Percentiles rank a stretch among this genome's conserved stretches.
Conservation (phyloP, 2,888 invertebrate genomes). For the Chalcis sispes region DNA sequence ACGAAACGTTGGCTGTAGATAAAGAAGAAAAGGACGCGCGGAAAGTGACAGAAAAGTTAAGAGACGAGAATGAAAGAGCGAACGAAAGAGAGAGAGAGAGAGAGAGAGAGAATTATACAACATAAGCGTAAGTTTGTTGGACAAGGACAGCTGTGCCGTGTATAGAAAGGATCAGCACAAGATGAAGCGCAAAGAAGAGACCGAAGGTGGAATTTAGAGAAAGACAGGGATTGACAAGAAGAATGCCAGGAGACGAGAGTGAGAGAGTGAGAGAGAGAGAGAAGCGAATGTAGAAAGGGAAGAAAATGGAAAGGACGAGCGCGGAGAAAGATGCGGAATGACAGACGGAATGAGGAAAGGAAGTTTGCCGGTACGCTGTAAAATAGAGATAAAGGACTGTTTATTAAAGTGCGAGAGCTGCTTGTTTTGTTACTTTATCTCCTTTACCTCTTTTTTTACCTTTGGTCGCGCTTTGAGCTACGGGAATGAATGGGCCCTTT, state of each 20-base stretch:
- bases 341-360: slow-evolving; percentile 53
- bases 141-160: too few species aligned
- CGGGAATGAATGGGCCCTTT: slow-evolving; percentile 27
- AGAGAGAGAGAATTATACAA: slow-evolving; percentile 25
- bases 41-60: not conserved
- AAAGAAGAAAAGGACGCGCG: slow-evolving; percentile 42
- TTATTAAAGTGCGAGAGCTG: slow-evolving; percentile 43
- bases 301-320: not conserved
- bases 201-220: not conserved
- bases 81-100: not conserved
- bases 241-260: slow-evolving; percentile 27
- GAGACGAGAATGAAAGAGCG: slow-evolving; percentile 9
- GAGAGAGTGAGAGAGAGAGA: slow-evolving; percentile 17
- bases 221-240: slow-evolving; percentile 21
- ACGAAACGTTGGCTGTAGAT: too few species aligned
- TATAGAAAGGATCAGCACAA: too few species aligned
- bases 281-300: slow-evolving; percentile 34
- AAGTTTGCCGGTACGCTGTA: not conserved
- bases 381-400: slow-evolving; percentile 51
- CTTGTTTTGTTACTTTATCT: not conserved
- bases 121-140: too few species aligned
- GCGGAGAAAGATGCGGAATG: slow-evolving; percentile 21
- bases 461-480: not conserved
- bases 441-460: too few species aligned
- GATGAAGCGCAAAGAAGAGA: too few species aligned